Base-by-base conservation (phyloP, 2,888 invertebrate genomes). In the Drosophila pseudotakahashii region DNA sequence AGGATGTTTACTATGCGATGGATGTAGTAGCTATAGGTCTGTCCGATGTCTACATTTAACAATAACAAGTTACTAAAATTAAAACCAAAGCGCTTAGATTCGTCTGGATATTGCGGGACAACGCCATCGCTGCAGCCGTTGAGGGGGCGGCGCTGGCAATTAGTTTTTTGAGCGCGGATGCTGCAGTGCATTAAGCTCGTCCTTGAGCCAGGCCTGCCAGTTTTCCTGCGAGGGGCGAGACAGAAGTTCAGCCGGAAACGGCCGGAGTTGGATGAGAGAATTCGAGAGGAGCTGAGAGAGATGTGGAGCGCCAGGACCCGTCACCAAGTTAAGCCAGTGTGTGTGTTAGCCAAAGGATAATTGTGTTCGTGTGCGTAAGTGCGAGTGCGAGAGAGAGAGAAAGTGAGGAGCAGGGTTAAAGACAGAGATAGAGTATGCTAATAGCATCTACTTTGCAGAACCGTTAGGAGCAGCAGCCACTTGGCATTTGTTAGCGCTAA, bases 181-280 rank as follows among this genome's bases (percentile, higher is more conserved):
- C 78, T 88, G 86, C 75, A 91, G 75, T 61, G 88, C 80, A 75
- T 90, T 91, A 62, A 91, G 77, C 82, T 91, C 91, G 73, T 91
- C 90, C 84, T 90, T 90, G 67, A 91, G 89, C 92, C 91, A 91
- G 66, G 86, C 81, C 77, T 91, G 89, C 86, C 90, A 91, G 77
- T 90, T 90, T 78, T 90, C 91, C 91, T 91, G 89, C 73, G 76
- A 50, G 74, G 79, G 71, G 78, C 61, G 59, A 85, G 81, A 81
- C 51, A 76, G 45, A 76, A 67, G 72, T 73, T 71, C 61, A 72
- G 64, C 74, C 72, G 73, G 64, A 64, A 68, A 55, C 45, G 69
- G 73, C 69, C 66, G 67, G 63, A 73, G 62, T 50, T 64, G 64
- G 57, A 63, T 78, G 62, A 67, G 75, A 68, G 37, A 50, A 10